phyloP scores from a whole-genome alignment of 2,113 vertebrate species.

The Microcebus tavaratra region DNA sequence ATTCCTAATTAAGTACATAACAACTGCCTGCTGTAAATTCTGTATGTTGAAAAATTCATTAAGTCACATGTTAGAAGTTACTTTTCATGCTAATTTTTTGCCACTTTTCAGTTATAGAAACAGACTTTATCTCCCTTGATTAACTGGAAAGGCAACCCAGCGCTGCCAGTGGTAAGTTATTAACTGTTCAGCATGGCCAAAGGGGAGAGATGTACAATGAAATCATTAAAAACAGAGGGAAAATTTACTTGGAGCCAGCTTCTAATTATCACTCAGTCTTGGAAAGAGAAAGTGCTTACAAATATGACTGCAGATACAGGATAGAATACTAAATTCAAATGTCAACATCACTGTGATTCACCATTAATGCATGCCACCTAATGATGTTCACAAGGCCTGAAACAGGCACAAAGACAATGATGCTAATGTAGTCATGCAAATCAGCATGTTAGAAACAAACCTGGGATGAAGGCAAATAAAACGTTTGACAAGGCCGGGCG shows the following conservation, averaged over 20 bases:
- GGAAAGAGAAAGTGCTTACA: not conserved
- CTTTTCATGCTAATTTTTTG: not conserved
- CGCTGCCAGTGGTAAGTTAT: not conserved
- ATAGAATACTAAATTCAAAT: not conserved
- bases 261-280: not conserved
- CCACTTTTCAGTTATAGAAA: not conserved
- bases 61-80: not conserved
- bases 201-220: not conserved
- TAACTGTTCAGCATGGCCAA: not conserved
- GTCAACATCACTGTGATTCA: not conserved
- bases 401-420: accelerated
- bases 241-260: not conserved
- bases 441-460: not conserved
- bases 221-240: not conserved
- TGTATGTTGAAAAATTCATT: not conserved
- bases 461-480: not conserved
- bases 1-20: not conserved
- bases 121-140: not conserved
- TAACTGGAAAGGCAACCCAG: not conserved
- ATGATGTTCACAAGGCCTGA: not conserved
- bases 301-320: too few relatives aligned
- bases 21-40: not conserved
- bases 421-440: not conserved
- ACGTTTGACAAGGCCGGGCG: not conserved
- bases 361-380: accelerated